Conservation (phyloP, 2,888 invertebrate species). For the Eupithecia pulchellata region DNA sequence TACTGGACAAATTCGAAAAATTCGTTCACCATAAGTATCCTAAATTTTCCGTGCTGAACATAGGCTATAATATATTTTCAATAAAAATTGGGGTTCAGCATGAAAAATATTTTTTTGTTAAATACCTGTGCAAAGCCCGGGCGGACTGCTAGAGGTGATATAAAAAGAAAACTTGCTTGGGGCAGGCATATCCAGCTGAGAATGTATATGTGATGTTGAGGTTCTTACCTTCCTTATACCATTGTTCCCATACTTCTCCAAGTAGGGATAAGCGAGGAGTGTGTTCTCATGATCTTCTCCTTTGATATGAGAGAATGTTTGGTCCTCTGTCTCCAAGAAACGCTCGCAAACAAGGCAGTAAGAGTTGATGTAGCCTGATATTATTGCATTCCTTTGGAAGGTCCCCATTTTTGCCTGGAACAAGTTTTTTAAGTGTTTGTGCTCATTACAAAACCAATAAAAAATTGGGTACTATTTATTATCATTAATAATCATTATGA, state of each 20-base stretch:
- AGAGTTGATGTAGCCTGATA: conserved; percentile 53
- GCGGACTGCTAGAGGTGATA: too few relatives aligned
- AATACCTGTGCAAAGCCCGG: too few relatives aligned
- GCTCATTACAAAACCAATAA: not conserved
- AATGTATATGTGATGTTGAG: not conserved
- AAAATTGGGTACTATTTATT: not conserved
- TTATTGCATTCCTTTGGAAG: conserved; percentile 53
- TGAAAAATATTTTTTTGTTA: too few relatives aligned
- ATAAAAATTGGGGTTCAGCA: too few relatives aligned
- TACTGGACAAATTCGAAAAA: too few relatives aligned
- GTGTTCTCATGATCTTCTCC: conserved; percentile 48
- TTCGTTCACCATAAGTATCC: too few relatives aligned
- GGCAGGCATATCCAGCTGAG: too few relatives aligned
- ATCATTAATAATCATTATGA: not conserved
- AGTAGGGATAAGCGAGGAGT: conserved; percentile 41
- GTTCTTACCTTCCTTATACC: conserved; percentile 58
- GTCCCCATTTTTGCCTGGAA: conserved; percentile 33
- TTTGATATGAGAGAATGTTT: conserved; percentile 42
- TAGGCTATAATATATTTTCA: too few relatives aligned
- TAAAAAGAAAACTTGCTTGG: too few relatives aligned
- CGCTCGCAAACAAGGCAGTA: conserved; percentile 60
- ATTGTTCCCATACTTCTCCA: conserved; percentile 56
- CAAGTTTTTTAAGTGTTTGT: not conserved
- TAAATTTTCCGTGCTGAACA: too few relatives aligned
- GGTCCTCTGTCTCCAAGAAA: conserved; percentile 45